These are phyloP conservation scores for Rhabdophis nuchalis DNA, from an alignment of 2,797 vertebrate genomes.

Conservation along the genomic window DNA sequence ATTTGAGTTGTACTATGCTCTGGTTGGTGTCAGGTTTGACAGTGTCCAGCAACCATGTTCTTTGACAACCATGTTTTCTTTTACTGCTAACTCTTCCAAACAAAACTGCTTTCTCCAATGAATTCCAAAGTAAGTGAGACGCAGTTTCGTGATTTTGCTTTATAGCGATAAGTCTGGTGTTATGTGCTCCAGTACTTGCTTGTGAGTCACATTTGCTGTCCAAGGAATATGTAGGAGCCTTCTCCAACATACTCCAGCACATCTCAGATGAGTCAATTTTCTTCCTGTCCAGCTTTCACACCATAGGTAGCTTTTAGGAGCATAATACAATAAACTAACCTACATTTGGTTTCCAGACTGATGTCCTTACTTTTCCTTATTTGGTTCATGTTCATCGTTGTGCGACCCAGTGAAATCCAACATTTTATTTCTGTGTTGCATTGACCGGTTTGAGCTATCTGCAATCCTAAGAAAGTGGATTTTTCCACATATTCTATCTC, in stretches of 20 bases:
- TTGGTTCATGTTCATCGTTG: too few species aligned
- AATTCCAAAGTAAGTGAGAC: not conserved
- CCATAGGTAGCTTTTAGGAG: not conserved
- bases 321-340: not conserved
- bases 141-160: too few species aligned
- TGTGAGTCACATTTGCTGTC: not conserved
- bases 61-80: not conserved
- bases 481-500: too few species aligned
- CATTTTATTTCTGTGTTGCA: too few species aligned
- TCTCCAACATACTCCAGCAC: not conserved
- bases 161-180: not conserved
- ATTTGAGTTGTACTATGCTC: not conserved
- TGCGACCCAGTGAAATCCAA: too few species aligned
- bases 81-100: not conserved
- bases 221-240: not conserved
- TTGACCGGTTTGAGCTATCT: too few species aligned
- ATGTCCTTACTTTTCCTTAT: too few species aligned
- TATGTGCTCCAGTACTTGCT: not conserved
- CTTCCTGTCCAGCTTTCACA: not conserved
- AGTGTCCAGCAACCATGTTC: not conserved
- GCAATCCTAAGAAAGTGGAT: too few species aligned
- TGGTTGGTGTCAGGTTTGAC: not conserved
- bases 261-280: not conserved
- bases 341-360: too few species aligned
- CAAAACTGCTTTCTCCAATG: not conserved